A percentile compares a stretch with the other conserved stretches of the same genome.
These are phyloP conservation scores for Lithophane socia DNA, from an alignment of 2,888 invertebrate species.

Conservation along the genomic window DNA sequence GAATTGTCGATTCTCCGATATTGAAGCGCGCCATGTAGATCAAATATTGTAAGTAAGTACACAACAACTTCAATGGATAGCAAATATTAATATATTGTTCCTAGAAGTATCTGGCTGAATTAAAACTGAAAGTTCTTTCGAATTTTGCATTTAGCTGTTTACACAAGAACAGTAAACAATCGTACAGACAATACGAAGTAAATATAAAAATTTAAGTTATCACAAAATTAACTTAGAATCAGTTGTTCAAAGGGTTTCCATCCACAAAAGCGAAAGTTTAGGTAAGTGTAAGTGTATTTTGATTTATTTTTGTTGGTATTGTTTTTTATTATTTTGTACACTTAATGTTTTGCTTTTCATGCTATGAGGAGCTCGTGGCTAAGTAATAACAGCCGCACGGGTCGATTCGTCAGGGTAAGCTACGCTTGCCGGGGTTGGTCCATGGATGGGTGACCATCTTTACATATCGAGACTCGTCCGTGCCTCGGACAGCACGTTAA, in stretches of 20 bases:
- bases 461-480: no score
- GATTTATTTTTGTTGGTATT: no score
- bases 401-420: no score
- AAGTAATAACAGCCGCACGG: no score
- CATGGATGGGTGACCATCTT: no score
- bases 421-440: no score
- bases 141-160: neutral
- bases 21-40: neutral
- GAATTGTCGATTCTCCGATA: neutral
- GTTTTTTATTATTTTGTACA: no score
- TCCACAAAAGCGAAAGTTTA: no score
- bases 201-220: neutral
- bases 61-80: neutral
- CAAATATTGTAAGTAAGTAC: neutral
- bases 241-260: neutral
- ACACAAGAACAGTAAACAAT: neutral
- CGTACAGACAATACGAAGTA: neutral
- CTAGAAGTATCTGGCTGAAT: neutral
- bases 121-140: neutral
- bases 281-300: no score
- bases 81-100: constrained; percentile 5
- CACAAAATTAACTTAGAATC: neutral
- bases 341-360: no score
- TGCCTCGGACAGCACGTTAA: no score
- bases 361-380: no score